Evolutionary conservation across 2,797 vertebrate species (phyloP), one percentile per base, ranked within the genome.

Genomic region (Acropternis orthonyx): DNA sequence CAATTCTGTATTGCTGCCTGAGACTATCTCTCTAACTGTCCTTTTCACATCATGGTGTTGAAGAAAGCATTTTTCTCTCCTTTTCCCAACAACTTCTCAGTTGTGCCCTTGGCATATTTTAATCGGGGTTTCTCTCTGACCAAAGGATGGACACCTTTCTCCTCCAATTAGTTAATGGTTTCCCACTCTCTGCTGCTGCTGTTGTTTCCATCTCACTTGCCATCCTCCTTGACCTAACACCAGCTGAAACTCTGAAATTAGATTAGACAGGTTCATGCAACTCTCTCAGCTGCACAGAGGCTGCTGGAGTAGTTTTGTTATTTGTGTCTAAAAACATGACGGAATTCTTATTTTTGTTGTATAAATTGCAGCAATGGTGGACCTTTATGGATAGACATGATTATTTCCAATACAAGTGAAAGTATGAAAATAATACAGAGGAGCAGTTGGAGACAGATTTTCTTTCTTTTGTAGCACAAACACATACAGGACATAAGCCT

Each of bases 121-220:
- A 94, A 92, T 94, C 24, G 59, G 58, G 48, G 18, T 89, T 93
- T 91, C 65, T 72, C 54, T 91, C 69, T 16, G 44, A 81, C 59
- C 83, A 84, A 83, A 92, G 62, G 58, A 95, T 41, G 2, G 90
- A 93, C 89, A 92, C 75, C 30, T 83, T 63, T 95, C 76, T 79
- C 39, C 79, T 87, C 43, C 93, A 97, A 96, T 97, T 95, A 96
- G 90, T 96, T 96, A 97, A 97, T 96, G 87, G 87, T 80, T 95
- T 92, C 71, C 82, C 93, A 59, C 85, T 92, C 94, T 61, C 71
- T 82, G 67, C 74, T 93, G 79, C 36, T 93, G 66, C 52, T 88
- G 39, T 3, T 86, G 69, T 89, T 94, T 92, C 58, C 82, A 78
- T 86, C 54, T 89, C 54, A 54, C 58, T 69, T 13, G 0, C 68